phyloP scores from a whole-genome alignment of 2,113 vertebrate genomes.

The Hemiprocne comata region DNA sequence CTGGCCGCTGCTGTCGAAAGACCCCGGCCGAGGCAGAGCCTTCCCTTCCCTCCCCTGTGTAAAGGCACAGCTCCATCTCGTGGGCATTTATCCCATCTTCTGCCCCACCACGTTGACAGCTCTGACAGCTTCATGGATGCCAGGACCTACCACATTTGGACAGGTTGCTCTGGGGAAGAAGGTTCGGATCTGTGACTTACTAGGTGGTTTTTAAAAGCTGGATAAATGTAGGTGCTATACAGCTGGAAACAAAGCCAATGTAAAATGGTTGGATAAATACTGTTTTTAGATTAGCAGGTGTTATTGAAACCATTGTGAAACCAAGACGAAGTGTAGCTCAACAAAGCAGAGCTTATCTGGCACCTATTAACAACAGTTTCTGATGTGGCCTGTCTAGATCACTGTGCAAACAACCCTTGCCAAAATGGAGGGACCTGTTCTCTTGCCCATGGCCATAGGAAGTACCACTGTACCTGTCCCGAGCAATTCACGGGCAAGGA shows the following conservation, averaged over 20 bases:
- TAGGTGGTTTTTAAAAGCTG: neutral
- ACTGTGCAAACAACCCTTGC: slow-evolving; percentile 81
- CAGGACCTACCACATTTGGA: neutral
- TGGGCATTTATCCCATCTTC: slow-evolving; percentile 20
- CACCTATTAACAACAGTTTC: neutral
- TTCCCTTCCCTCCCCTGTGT: neutral
- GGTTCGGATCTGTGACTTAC: neutral
- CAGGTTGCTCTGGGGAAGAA: neutral
- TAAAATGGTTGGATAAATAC: neutral
- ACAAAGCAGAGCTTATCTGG: neutral
- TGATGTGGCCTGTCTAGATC: slow-evolving; percentile 11
- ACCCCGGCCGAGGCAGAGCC: neutral
- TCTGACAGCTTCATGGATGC: accelerated
- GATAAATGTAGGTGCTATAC: neutral
- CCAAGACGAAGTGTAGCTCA: accelerated
- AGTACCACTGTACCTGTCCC: slow-evolving; percentile 83
- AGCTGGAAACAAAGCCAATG: neutral
- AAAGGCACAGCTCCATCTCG: slow-evolving; percentile 67
- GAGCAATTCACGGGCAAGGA: slow-evolving; percentile 78
- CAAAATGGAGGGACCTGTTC: slow-evolving; percentile 83
- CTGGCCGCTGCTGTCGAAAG: accelerated
- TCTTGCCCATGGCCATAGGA: neutral
- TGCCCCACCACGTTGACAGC: neutral
- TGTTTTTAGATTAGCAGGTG: neutral
- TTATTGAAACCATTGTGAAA: neutral